These are phyloP conservation scores for Epinephelus moara DNA, from an alignment of 2,113 vertebrate species.

Conservation along the genomic window DNA sequence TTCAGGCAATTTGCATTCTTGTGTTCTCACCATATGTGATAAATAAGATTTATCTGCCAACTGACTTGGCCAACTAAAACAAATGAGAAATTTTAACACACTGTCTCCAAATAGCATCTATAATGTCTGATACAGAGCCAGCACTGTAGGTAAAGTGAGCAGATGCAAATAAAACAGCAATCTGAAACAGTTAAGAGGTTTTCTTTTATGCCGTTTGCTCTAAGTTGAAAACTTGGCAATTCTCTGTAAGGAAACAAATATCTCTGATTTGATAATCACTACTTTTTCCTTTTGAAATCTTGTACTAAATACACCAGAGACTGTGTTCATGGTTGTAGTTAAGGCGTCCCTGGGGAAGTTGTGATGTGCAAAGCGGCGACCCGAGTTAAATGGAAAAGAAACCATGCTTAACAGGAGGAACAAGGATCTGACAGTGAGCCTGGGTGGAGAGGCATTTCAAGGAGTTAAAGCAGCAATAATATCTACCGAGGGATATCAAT, in stretches of 20 bases:
- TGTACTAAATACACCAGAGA: neutral
- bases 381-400: constrained; percentile 22
- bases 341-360: constrained; percentile 13
- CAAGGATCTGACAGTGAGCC: neutral
- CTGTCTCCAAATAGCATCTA: neutral
- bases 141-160: constrained; percentile 4
- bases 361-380: constrained; percentile 14
- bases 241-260: neutral
- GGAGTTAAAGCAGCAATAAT: constrained; percentile 6
- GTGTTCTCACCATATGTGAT: constrained; percentile 11
- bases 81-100: constrained; percentile 17
- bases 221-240: neutral
- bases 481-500: constrained; percentile 10
- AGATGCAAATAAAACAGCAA: constrained; percentile 32
- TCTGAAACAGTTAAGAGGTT: neutral
- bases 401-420: constrained; percentile 7
- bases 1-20: neutral
- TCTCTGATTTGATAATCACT: constrained; percentile 1
- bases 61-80: constrained; percentile 5
- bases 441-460: neutral
- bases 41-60: constrained; percentile 26
- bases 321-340: neutral
- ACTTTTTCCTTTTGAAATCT: neutral
- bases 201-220: neutral
- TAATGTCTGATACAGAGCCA: constrained; percentile 1